Conservation (phyloP, 2,888 invertebrate species). For the Steinernema hermaphroditum region DNA sequence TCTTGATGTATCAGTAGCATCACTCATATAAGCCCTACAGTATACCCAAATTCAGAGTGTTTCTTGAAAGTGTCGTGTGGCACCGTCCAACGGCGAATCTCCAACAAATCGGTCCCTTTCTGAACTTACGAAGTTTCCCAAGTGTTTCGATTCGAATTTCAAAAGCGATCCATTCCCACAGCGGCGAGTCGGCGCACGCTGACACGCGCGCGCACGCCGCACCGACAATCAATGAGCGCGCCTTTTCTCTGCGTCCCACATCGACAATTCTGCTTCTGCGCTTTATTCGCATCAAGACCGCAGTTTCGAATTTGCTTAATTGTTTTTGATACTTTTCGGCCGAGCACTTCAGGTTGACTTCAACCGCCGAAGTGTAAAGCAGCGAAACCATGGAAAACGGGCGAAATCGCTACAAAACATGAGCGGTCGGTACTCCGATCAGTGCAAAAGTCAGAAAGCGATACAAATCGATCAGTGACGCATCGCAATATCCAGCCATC, state of each 20-base stretch:
- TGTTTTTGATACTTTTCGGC: conserved; percentile 29
- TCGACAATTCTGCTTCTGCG: conserved; percentile 28
- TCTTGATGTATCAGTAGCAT: no score
- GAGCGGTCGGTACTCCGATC: background rate
- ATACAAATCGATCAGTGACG: conserved; percentile 1
- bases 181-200: background rate
- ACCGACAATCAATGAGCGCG: conserved; percentile 21
- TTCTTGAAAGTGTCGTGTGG: no score
- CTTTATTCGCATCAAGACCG: conserved; percentile 28
- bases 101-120: no score
- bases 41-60: no score
- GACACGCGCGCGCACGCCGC: conserved; percentile 3
- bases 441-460: background rate
- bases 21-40: no score
- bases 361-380: background rate
- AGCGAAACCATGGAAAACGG: background rate
- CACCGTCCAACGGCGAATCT: no score
- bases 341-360: background rate
- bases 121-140: background rate
- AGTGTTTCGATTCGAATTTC: conserved; percentile 26
- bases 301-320: conserved; percentile 29
- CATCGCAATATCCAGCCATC: background rate
- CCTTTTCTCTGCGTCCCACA: conserved; percentile 25
- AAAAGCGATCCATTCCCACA: conserved; percentile 24
- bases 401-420: conserved; percentile 17